Percentiles rank a stretch among this genome's conserved stretches.
Conservation (phyloP, 1,140 invertebrate species). For the Kradibia gibbosae region DNA sequence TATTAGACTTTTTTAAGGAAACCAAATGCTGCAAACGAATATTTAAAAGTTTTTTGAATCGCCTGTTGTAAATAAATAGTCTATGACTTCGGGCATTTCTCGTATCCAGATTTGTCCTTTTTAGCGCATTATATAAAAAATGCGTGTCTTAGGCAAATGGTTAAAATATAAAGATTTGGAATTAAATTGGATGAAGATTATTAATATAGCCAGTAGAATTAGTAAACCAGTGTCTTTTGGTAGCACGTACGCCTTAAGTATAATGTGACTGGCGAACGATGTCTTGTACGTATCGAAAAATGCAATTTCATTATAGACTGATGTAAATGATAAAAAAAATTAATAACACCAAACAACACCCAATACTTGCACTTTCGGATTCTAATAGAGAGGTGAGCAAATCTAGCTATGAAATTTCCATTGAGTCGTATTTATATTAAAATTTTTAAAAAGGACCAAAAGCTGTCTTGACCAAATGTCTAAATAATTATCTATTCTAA, state of each 20-base stretch:
- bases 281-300: slow-evolving; percentile 40
- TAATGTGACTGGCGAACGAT: slow-evolving; percentile 55
- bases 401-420: background rate
- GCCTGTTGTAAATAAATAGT: slow-evolving; percentile 9
- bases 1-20: too few relatives aligned
- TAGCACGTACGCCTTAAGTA: slow-evolving; percentile 57
- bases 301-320: slow-evolving; percentile 66
- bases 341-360: slow-evolving; percentile 56
- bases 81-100: background rate
- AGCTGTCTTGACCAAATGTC: background rate
- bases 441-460: slow-evolving; percentile 22
- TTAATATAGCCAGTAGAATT: slow-evolving; percentile 14
- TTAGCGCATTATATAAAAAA: slow-evolving; percentile 1
- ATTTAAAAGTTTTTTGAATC: slow-evolving; percentile 32
- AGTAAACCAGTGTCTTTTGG: slow-evolving; percentile 33
- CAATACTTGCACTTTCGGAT: slow-evolving; percentile 12
- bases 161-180: background rate
- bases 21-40: slow-evolving; percentile 33
- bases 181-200: slow-evolving; percentile 18
- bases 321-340: slow-evolving; percentile 58
- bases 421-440: background rate
- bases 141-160: background rate
- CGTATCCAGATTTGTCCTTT: background rate
- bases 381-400: slow-evolving; percentile 24
- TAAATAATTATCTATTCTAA: background rate